phyloP scores from a whole-genome alignment of 2,113 vertebrate genomes.

The Sylvia atricapilla region DNA sequence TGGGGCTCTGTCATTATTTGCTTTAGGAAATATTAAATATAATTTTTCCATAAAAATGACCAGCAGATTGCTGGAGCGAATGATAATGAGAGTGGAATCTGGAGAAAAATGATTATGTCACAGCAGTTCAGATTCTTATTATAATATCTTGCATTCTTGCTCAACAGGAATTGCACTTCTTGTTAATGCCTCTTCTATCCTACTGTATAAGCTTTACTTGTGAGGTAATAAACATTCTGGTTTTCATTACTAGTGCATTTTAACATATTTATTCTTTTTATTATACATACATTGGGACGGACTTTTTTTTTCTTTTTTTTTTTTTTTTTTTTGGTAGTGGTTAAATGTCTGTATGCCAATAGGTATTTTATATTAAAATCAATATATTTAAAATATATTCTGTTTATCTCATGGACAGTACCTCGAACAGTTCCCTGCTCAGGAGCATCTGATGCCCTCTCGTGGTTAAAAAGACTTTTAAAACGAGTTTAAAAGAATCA shows the following conservation, averaged over 20 bases:
- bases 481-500: constrained; percentile 16
- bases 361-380: constrained; percentile 68
- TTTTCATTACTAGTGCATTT: constrained; percentile 26
- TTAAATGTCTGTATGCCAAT: constrained; percentile 39
- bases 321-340: neutral
- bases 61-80: constrained; percentile 37
- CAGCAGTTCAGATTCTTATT: constrained; percentile 48
- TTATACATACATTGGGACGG: constrained; percentile 44
- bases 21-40: constrained; percentile 41
- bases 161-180: constrained; percentile 73
- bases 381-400: constrained; percentile 78
- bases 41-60: constrained; percentile 16
- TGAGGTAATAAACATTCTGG: constrained; percentile 75
- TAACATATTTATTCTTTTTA: constrained; percentile 42
- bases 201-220: constrained; percentile 55
- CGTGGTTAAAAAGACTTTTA: constrained; percentile 69
- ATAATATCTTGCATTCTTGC: constrained; percentile 56
- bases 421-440: constrained; percentile 61
- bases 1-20: constrained; percentile 23
- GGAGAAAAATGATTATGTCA: constrained; percentile 28
- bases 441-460: constrained; percentile 74
- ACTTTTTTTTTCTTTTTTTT: neutral
- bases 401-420: constrained; percentile 68
- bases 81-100: constrained; percentile 18
- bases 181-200: constrained; percentile 69